Conservation (phyloP, 2,113 vertebrate genomes). For the Clarias macrocephalus region DNA sequence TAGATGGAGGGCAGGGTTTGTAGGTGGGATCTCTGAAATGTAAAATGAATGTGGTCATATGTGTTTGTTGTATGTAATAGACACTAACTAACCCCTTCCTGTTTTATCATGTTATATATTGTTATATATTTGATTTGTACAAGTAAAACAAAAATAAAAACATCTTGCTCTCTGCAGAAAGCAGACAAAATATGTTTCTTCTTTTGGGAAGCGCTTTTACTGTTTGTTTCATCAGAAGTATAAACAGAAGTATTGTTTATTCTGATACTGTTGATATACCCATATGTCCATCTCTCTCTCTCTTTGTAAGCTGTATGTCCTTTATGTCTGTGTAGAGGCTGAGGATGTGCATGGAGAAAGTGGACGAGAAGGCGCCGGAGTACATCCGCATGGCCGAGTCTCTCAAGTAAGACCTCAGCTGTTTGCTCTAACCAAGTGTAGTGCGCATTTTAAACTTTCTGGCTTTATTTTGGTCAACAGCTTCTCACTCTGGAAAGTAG, state of each 20-base stretch:
- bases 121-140: too few species aligned
- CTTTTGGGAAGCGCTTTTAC: neutral
- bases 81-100: too few species aligned
- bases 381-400: constrained; percentile 94
- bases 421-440: neutral
- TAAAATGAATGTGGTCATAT: too few species aligned
- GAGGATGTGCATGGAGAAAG: constrained; percentile 89
- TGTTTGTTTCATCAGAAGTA: neutral
- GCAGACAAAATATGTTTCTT: neutral
- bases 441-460: neutral
- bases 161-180: neutral
- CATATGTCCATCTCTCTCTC: neutral
- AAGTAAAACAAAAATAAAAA: neutral
- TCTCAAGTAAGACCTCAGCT: constrained; percentile 81
- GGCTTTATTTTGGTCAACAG: neutral
- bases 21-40: too few species aligned
- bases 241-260: neutral
- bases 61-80: too few species aligned
- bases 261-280: neutral
- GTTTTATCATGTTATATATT: too few species aligned
- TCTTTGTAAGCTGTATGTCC: neutral
- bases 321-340: constrained; percentile 81
- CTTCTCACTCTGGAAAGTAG: neutral
- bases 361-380: constrained; percentile 91
- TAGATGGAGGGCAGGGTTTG: too few species aligned